Percentiles rank a stretch among this genome's conserved stretches.
Evolutionary conservation across 1,140 invertebrate genomes (phyloP).

Genomic region (Drosophila nigromelanica): DNA sequence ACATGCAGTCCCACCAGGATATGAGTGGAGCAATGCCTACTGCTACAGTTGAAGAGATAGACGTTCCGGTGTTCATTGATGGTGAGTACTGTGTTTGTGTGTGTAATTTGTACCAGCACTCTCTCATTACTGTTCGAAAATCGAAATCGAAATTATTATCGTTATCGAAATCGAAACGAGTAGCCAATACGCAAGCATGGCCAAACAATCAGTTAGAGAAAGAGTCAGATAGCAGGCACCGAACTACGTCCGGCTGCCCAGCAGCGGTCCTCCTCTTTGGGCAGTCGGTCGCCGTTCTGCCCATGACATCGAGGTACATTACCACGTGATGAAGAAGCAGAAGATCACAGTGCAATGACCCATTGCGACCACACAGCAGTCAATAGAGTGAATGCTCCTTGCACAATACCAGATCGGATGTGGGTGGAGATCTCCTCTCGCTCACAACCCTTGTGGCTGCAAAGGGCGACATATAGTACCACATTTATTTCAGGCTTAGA

Average conservation of each 20-base stretch:
- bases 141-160: background rate
- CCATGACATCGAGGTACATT: constrained; percentile 77
- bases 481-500: constrained; percentile 7
- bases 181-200: constrained; percentile 26
- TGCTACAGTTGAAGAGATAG: constrained; percentile 84
- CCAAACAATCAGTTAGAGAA: constrained; percentile 74
- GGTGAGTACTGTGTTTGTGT: constrained; percentile 84
- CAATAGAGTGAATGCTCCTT: constrained; percentile 22
- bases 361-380: constrained; percentile 56
- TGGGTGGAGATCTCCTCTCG: background rate
- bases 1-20: constrained; percentile 72
- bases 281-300: constrained; percentile 37
- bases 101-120: constrained; percentile 78
- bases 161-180: constrained; percentile 2
- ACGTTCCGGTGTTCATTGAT: constrained; percentile 84
- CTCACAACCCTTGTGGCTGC: constrained; percentile 13
- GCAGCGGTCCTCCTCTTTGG: background rate
- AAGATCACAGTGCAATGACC: constrained; percentile 82
- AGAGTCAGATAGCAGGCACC: constrained; percentile 75
- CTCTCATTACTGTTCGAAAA: constrained; percentile 72
- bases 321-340: constrained; percentile 61
- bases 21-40: constrained; percentile 84
- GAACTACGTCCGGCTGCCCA: constrained; percentile 21
- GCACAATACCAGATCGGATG: background rate
- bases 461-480: constrained; percentile 10